Conservation (phyloP, 2,113 vertebrate genomes). For the Ploceus nigricollis region DNA sequence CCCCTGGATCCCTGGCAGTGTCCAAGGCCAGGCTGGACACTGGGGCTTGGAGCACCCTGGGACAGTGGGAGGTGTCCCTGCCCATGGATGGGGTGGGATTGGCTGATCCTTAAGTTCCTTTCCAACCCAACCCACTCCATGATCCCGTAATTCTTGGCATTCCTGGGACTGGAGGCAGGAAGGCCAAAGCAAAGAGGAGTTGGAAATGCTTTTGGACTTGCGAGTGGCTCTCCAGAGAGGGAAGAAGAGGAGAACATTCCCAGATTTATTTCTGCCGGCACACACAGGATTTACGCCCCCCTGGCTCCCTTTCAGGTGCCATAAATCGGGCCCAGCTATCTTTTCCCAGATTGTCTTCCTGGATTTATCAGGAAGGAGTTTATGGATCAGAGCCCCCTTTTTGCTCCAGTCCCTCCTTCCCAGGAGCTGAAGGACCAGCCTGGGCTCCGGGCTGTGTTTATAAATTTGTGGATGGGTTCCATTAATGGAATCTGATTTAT, state of each 20-base stretch:
- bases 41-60: neutral
- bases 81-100: rapidly evolving
- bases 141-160: rapidly evolving
- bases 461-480: constrained; percentile 25
- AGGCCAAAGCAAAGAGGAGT: neutral
- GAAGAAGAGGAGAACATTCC: neutral
- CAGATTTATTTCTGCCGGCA: constrained; percentile 1
- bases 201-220: neutral
- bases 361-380: constrained; percentile 50
- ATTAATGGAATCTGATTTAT: constrained; percentile 60
- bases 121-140: neutral
- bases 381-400: neutral
- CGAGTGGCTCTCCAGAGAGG: neutral
- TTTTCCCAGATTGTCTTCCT: constrained; percentile 5
- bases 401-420: neutral
- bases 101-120: neutral
- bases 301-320: constrained; percentile 35
- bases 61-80: rapidly evolving
- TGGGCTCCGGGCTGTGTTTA: neutral
- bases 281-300: neutral
- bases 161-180: neutral
- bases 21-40: rapidly evolving
- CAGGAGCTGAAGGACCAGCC: neutral
- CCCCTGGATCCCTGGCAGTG: neutral
- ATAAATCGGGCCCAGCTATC: constrained; percentile 25